These are phyloP conservation scores for Carassius auratus DNA, from an alignment of 2,113 vertebrate genomes.

Conservation along the genomic window DNA sequence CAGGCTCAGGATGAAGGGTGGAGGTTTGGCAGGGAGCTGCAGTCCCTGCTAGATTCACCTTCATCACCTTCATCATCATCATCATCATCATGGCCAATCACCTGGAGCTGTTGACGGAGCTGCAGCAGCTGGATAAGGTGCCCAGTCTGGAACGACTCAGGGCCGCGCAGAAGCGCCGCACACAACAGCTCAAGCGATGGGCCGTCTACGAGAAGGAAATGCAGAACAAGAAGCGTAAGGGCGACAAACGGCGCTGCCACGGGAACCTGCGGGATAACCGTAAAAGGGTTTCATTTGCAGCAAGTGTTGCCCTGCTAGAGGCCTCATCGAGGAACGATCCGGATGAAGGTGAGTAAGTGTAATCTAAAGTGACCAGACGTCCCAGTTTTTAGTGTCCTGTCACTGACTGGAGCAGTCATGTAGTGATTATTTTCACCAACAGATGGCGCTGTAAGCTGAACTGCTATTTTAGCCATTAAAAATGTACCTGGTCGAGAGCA, in stretches of 20 bases:
- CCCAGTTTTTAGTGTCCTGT: no score
- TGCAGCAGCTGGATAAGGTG: slow-evolving; percentile 96
- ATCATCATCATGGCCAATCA: slow-evolving; percentile 84
- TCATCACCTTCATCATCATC: background rate
- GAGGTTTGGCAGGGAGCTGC: slow-evolving; percentile 60
- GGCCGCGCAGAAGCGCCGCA: slow-evolving; percentile 89
- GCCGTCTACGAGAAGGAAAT: slow-evolving; percentile 94
- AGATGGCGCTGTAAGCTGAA: no score
- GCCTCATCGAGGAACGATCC: slow-evolving; percentile 91
- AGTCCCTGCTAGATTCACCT: slow-evolving; percentile 58
- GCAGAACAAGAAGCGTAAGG: slow-evolving; percentile 90
- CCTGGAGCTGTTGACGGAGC: slow-evolving; percentile 91
- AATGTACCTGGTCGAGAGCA: no score
- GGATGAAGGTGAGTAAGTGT: slow-evolving; percentile 86
- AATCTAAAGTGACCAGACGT: no score
- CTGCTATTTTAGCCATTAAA: no score
- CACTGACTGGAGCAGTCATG: no score
- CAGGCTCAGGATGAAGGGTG: slow-evolving; percentile 32
- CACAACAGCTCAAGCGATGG: slow-evolving; percentile 97
- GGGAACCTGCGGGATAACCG: slow-evolving; percentile 60
- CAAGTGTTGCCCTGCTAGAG: slow-evolving; percentile 90
- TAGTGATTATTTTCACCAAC: no score
- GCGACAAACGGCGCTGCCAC: slow-evolving; percentile 83
- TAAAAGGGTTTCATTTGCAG: slow-evolving; percentile 90
- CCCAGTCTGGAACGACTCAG: slow-evolving; percentile 92